phyloP scores from a whole-genome alignment of 1,140 invertebrate genomes.

The Battus philenor region DNA sequence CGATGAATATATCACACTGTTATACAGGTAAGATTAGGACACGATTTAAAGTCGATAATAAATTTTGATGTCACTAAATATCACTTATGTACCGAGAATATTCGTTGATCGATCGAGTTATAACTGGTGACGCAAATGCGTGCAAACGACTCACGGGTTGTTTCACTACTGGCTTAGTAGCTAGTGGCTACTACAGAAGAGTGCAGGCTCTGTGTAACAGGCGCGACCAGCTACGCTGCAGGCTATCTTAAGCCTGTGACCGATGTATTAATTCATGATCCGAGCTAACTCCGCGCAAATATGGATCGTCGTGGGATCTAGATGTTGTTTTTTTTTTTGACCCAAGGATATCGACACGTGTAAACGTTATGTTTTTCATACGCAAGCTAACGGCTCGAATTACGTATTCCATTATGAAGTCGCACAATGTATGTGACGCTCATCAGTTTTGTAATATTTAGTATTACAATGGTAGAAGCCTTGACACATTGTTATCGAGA shows the following conservation, averaged over 20 bases:
- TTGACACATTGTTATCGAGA: neutral
- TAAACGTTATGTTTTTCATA: constrained; percentile 14
- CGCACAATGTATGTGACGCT: neutral
- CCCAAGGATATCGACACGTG: constrained; percentile 22
- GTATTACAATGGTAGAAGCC: no score
- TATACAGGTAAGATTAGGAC: neutral
- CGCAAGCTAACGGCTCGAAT: constrained; percentile 4
- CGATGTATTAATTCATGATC: constrained; percentile 62
- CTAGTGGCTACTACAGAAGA: constrained; percentile 24
- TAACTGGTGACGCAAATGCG: constrained; percentile 31
- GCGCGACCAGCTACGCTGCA: constrained; percentile 22
- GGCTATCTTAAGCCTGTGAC: constrained; percentile 33
- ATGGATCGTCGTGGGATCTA: constrained; percentile 39
- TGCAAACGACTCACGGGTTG: constrained; percentile 47
- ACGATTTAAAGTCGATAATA: constrained; percentile 17
- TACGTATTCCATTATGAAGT: constrained; percentile 5
- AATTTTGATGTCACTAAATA: no score
- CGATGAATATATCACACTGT: neutral
- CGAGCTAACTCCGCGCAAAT: constrained; percentile 49
- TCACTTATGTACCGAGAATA: no score
- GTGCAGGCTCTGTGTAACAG: constrained; percentile 16
- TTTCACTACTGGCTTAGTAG: constrained; percentile 44
- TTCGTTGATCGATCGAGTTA: neutral
- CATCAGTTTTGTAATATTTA: neutral
- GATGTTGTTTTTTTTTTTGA: constrained; percentile 34